Conservation (phyloP, 35 echinoderm and acorn worm species). For the Ophioderma brevispina region DNA sequence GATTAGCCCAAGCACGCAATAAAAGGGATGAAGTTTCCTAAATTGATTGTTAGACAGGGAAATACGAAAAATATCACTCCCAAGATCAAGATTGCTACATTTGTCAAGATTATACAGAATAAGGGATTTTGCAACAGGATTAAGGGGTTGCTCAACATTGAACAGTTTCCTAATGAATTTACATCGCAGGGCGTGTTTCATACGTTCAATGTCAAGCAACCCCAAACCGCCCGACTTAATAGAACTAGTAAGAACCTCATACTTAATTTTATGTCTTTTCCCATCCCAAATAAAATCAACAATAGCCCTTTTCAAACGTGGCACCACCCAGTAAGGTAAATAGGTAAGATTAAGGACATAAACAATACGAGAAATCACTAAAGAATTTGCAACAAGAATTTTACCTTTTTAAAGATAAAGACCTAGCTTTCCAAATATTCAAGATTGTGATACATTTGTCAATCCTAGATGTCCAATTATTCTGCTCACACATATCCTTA, state of each 20-base stretch:
- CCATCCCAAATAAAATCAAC: background rate
- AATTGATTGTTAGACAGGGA: background rate
- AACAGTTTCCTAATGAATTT: background rate
- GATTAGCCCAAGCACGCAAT: background rate
- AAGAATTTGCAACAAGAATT: background rate
- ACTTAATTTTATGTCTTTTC: background rate
- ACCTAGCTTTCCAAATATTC: background rate
- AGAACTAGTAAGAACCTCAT: background rate
- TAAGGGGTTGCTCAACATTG: background rate
- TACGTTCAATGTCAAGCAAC: background rate
- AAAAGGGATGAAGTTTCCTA: background rate
- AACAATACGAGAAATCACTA: background rate
- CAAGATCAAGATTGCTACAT: background rate
- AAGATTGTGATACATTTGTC: background rate
- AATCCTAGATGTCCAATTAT: background rate
- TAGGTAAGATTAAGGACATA: background rate
- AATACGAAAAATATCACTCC: background rate
- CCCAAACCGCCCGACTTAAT: background rate
- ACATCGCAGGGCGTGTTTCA: background rate
- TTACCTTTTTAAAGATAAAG: background rate
- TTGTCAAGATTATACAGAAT: background rate
- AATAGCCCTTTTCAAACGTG: background rate
- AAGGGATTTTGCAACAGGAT: background rate
- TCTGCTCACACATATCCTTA: background rate
- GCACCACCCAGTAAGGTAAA: background rate